Conservation (phyloP, 2,113 vertebrate species). For the Oryzias woworae region DNA sequence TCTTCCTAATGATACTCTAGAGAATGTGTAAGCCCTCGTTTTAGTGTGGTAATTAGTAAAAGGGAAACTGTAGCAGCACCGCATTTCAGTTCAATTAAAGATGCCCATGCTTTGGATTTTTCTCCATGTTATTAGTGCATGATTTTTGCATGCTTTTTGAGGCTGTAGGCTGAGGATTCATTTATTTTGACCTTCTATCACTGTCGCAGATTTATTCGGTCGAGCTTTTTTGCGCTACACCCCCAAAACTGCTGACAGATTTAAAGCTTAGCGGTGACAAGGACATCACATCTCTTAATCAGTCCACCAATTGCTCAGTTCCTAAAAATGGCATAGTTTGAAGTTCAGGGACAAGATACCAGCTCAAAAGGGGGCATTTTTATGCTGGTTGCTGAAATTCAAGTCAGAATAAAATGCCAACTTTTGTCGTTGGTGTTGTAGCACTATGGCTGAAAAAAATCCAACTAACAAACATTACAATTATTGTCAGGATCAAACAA, state of each 20-base stretch:
- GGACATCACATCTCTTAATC: constrained; percentile 46
- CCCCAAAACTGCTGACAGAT: constrained; percentile 29
- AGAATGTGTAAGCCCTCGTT: no score
- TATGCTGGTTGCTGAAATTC: background rate
- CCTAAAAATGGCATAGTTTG: constrained; percentile 12
- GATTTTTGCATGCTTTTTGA: constrained; percentile 19
- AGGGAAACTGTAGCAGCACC: no score
- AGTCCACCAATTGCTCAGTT: constrained; percentile 35
- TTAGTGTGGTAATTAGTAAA: no score
- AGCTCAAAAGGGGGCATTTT: background rate
- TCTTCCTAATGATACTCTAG: no score
- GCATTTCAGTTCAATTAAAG: no score
- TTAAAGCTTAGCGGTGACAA: constrained; percentile 33
- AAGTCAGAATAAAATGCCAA: background rate
- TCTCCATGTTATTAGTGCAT: background rate
- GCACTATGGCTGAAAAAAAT: no score
- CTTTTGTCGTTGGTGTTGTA: no score
- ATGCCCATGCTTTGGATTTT: no score
- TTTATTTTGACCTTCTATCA: constrained; percentile 21
- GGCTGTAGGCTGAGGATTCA: background rate
- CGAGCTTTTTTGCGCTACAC: background rate
- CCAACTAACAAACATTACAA: no score
- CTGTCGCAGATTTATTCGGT: constrained; percentile 1
- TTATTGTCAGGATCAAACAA: background rate
- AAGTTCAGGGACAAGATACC: constrained; percentile 23